A percentile compares a stretch with the other conserved stretches of the same genome.
Conservation (phyloP, 2,797 vertebrate species). For the Lerista edwardsae region DNA sequence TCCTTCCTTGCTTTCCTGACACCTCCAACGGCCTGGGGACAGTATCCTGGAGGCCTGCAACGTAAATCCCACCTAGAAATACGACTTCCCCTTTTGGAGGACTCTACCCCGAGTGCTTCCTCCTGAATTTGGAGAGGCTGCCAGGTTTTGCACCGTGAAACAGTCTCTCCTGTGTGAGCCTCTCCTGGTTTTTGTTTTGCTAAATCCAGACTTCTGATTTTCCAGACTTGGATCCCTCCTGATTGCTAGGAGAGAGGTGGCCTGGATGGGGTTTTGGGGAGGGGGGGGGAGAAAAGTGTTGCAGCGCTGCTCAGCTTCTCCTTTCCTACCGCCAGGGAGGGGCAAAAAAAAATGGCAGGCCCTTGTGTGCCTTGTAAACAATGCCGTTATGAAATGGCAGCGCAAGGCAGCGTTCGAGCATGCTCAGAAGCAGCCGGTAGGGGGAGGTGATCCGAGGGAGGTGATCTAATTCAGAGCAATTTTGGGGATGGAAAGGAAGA, state of each 20-base stretch:
- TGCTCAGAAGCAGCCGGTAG: constrained; percentile 84
- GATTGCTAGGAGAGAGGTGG: too few species aligned
- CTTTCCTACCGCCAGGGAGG: too few species aligned
- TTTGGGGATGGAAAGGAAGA: constrained; percentile 75
- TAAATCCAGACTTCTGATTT: too few species aligned
- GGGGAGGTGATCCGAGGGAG: constrained; percentile 80
- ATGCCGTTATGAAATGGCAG: constrained; percentile 91
- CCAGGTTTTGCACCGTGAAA: constrained; percentile 54
- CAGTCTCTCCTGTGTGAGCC: rapidly evolving
- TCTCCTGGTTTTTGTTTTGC: neutral
- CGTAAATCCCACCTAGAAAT: constrained; percentile 10
- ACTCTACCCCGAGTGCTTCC: neutral
- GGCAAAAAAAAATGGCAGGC: constrained; percentile 75
- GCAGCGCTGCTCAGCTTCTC: neutral
- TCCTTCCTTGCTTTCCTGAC: neutral
- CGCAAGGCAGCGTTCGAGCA: constrained; percentile 79
- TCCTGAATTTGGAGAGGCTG: constrained; percentile 17
- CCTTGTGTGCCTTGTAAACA: constrained; percentile 85
- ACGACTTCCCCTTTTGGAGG: neutral
- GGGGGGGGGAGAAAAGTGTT: too few species aligned
- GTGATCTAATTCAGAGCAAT: constrained; percentile 79
- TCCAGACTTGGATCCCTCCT: too few species aligned
- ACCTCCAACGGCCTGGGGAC: constrained; percentile 20
- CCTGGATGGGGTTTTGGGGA: too few species aligned
- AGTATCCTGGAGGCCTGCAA: constrained; percentile 12